Evolutionary conservation across 2,113 vertebrate species (phyloP).

Genomic region (Ellobius talpinus): DNA sequence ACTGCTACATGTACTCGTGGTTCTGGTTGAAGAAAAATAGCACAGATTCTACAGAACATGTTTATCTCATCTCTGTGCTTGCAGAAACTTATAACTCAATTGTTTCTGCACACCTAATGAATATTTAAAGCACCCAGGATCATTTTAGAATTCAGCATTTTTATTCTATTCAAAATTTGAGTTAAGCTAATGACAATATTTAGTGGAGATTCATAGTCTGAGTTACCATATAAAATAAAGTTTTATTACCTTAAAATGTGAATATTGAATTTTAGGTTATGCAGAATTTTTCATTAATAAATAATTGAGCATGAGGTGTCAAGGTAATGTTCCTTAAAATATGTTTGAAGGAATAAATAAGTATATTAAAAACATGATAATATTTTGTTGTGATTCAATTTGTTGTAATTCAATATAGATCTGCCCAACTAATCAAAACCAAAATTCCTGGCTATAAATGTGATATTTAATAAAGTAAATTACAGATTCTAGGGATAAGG

Average conservation of each 20-base stretch:
- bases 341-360: slow-evolving; percentile 36
- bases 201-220: slow-evolving; percentile 23
- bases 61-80: slow-evolving; percentile 26
- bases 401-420: slow-evolving; percentile 41
- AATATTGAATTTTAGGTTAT: slow-evolving; percentile 49
- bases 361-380: not conserved
- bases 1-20: not conserved
- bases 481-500: not conserved
- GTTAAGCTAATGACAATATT: slow-evolving; percentile 28
- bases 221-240: slow-evolving; percentile 31
- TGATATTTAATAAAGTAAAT: slow-evolving; percentile 29
- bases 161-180: slow-evolving; percentile 42
- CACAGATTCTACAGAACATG: slow-evolving; percentile 5
- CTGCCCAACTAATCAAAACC: not conserved
- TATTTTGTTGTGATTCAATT: slow-evolving; percentile 43
- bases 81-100: not conserved
- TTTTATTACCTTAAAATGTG: slow-evolving; percentile 59
- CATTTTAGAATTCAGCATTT: slow-evolving; percentile 48
- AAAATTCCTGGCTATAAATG: not conserved
- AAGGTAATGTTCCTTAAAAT: slow-evolving; percentile 37
- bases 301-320: not conserved
- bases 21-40: slow-evolving; percentile 20
- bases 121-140: not conserved
- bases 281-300: slow-evolving; percentile 51
- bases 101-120: slow-evolving; percentile 9